Percentiles rank a stretch among this genome's conserved stretches.
These are phyloP conservation scores for Plecturocebus donacophilus DNA, from an alignment of 2,113 vertebrate genomes.

Conservation along the genomic window DNA sequence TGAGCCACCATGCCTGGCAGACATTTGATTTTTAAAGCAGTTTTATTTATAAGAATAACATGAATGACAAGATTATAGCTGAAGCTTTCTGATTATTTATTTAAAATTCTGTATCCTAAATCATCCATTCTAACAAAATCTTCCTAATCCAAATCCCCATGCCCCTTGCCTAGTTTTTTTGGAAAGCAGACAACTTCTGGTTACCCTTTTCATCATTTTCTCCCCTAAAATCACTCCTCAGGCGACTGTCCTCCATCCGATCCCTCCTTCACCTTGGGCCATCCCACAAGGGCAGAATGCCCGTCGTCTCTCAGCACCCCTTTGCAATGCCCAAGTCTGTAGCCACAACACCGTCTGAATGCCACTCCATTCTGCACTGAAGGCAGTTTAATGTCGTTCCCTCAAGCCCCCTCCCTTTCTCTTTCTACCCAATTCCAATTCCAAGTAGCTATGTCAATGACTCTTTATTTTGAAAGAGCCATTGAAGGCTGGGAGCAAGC, in stretches of 20 bases:
- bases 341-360: neutral
- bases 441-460: neutral
- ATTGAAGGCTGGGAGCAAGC: constrained; percentile 52
- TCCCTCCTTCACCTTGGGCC: neutral
- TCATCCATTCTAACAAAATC: neutral
- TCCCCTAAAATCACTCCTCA: neutral
- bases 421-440: constrained; percentile 23
- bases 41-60: neutral
- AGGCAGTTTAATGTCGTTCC: neutral
- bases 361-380: neutral
- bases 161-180: neutral
- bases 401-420: neutral
- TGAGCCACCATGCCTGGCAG: no score
- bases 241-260: neutral
- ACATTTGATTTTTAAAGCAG: neutral
- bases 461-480: constrained; percentile 46
- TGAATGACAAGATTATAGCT: neutral
- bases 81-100: neutral
- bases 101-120: constrained; percentile 2
- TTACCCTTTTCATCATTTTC: neutral
- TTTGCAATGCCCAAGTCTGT: neutral
- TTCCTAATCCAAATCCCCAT: neutral
- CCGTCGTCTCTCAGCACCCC: neutral
- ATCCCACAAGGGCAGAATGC: neutral
- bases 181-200: neutral